Evolutionary conservation across 2,797 vertebrate species (phyloP).

Genomic region (Cryptoprocta ferox): DNA sequence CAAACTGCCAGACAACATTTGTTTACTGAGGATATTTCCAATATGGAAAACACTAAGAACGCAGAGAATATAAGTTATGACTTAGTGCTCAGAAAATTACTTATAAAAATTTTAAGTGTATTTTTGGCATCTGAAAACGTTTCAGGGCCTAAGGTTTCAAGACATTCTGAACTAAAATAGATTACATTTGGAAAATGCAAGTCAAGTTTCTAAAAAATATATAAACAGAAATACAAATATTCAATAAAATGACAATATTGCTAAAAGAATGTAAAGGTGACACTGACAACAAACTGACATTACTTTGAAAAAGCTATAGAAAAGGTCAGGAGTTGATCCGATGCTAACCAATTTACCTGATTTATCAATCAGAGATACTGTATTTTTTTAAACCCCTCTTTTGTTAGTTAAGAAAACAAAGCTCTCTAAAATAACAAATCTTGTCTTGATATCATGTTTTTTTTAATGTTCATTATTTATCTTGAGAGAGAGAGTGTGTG

Average conservation of each 20-base stretch:
- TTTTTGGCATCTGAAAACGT: constrained; percentile 36
- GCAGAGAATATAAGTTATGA: neutral
- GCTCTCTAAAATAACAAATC: neutral
- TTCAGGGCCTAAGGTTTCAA: neutral
- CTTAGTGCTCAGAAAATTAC: constrained; percentile 5
- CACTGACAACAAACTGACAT: neutral
- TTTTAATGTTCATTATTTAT: neutral
- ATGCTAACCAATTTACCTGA: neutral
- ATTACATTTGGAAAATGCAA: constrained; percentile 41
- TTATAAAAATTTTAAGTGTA: neutral
- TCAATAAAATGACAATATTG: neutral
- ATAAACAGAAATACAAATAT: constrained; percentile 35
- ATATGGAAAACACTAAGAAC: neutral
- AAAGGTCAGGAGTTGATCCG: neutral
- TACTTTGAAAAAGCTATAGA: neutral
- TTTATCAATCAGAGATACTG: neutral
- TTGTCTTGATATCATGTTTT: neutral
- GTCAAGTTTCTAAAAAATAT: neutral
- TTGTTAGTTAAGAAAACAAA: neutral
- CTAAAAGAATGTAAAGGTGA: neutral
- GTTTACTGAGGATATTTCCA: neutral
- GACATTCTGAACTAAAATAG: constrained; percentile 23
- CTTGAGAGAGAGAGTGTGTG: no score
- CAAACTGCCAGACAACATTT: neutral
- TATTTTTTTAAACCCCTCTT: neutral